A percentile compares a stretch with the other conserved stretches of the same genome.
These are phyloP conservation scores for Chloroceryle aenea DNA, from an alignment of 2,113 vertebrate genomes.

Conservation along the genomic window DNA sequence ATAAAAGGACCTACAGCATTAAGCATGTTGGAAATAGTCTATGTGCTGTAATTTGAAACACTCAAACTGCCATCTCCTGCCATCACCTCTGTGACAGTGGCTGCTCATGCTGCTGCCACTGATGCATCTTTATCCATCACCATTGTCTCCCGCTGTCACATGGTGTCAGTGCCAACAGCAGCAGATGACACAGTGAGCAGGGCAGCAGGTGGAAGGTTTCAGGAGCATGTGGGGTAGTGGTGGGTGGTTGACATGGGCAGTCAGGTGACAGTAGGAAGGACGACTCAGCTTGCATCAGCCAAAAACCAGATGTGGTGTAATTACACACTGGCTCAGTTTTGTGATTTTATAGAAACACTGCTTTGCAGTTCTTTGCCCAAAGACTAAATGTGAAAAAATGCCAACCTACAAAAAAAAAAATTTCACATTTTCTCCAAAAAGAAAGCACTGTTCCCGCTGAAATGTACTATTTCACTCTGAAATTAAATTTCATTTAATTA, in stretches of 20 bases:
- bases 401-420: background rate
- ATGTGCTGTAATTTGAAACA: background rate
- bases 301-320: background rate
- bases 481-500: background rate
- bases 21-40: background rate
- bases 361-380: background rate
- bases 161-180: rapidly evolving
- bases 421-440: background rate
- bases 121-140: rapidly evolving
- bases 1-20: background rate
- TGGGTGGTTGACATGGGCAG: rapidly evolving
- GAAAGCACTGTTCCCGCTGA: background rate
- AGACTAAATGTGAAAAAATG: background rate
- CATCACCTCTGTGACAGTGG: background rate
- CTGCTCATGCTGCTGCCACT: background rate
- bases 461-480: background rate
- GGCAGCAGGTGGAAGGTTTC: background rate
- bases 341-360: rapidly evolving
- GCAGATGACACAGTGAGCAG: rapidly evolving
- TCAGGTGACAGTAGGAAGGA: rapidly evolving
- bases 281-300: rapidly evolving
- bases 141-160: background rate
- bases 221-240: rapidly evolving
- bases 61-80: background rate
- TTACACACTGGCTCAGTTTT: background rate